Percentiles rank a stretch among this genome's conserved stretches.
Evolutionary conservation across 1,140 invertebrate species (phyloP).

Genomic region (Venustaconcha ellipsiformis): DNA sequence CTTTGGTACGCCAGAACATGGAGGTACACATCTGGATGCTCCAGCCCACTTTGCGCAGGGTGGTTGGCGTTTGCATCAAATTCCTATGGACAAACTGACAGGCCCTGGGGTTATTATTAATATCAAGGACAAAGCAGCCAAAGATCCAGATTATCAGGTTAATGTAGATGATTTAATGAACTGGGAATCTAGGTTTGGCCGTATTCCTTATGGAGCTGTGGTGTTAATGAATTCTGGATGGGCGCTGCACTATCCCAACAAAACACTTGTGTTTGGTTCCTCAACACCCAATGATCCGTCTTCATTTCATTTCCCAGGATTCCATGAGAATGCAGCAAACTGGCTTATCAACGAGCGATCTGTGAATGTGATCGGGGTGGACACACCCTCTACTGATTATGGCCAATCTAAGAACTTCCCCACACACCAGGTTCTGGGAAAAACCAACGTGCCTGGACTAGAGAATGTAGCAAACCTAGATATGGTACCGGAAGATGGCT

Average conservation of each 20-base stretch:
- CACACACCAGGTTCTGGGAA: slow-evolving; percentile 39
- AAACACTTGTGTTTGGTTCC: slow-evolving; percentile 39
- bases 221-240: slow-evolving; percentile 61
- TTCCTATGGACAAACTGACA: slow-evolving; percentile 28
- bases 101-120: slow-evolving; percentile 40
- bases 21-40: slow-evolving; percentile 73
- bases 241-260: slow-evolving; percentile 45
- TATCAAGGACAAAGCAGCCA: slow-evolving; percentile 30
- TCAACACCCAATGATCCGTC: slow-evolving; percentile 18
- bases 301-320: slow-evolving; percentile 65
- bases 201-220: slow-evolving; percentile 44
- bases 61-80: slow-evolving; percentile 19
- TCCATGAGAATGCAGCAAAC: slow-evolving; percentile 72
- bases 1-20: slow-evolving; percentile 71
- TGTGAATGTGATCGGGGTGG: slow-evolving; percentile 38
- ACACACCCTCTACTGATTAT: slow-evolving; percentile 52
- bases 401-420: slow-evolving; percentile 48
- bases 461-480: slow-evolving; percentile 48
- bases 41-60: slow-evolving; percentile 25
- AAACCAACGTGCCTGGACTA: slow-evolving; percentile 36
- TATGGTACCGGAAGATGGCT: slow-evolving; percentile 36
- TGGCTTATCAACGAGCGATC: slow-evolving; percentile 48
- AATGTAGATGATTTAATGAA: slow-evolving; percentile 38
- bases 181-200: slow-evolving; percentile 48
- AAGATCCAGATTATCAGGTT: slow-evolving; percentile 40